Evolutionary conservation across 2,888 invertebrate species (phyloP), one percentile per base, ranked within the genome.

Genomic region (Oeneis ivallda): DNA sequence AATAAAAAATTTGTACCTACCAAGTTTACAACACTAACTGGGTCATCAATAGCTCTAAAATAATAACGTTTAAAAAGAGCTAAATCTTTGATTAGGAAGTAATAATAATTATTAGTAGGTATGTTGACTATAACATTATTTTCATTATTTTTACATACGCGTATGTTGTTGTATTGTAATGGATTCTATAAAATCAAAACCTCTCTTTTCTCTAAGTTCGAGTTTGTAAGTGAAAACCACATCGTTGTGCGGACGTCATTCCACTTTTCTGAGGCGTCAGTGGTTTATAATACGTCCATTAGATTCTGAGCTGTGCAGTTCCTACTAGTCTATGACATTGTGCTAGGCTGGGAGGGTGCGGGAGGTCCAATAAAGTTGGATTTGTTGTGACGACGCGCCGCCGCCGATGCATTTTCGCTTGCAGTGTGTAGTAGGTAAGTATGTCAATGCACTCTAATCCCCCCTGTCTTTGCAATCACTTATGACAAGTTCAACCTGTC

Each of bases 391-490:
- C 85, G 82, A 78, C 83, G 83, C 81, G 81, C 78, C 78, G 81
- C 78, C 78, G 81, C 76, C 81, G 79, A 78, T 85, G 89, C 88
- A 88, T 78, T 89, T 89, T 89, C 86, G 89, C 86, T 79, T 85
- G 87, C 89, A 87, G 80, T 82, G 79, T 83, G 84, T 86, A 88
- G 87, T 91, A 87, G 90, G 91, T 90, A 92, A 92, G 89, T 92
- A 77, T 88, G 91, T 86, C 91, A 87, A 89, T 89, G 91, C 88
- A 90, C 91, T 90, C 86, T 80, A 80, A 83, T 85, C 87, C 87
- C 86, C 79, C 85, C 77, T 78, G 76, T 84, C 81, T 83, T 79
- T 80, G 84, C 83, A 85, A 87, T 87, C 85, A 85, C 83, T 87
- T 84, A 85, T 86, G 83, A 84, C 85, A 85, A 87, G 86, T 86